Evolutionary conservation across 2,888 invertebrate genomes (phyloP).

Genomic region (Cylloceria caligata): DNA sequence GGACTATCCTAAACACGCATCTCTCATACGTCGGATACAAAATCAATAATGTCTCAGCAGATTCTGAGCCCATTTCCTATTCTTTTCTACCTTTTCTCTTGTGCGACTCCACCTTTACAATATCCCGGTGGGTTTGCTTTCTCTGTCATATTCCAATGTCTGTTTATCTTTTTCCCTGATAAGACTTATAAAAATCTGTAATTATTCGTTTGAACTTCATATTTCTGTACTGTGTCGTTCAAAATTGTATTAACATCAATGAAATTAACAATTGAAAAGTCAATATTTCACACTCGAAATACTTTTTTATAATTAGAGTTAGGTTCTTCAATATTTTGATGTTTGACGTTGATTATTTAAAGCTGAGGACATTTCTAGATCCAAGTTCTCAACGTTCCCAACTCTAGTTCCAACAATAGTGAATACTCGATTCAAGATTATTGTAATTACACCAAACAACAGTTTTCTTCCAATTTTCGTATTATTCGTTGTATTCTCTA

Average conservation of each 20-base stretch:
- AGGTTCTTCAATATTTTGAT: too few relatives aligned
- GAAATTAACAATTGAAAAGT: background rate
- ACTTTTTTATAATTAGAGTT: too few relatives aligned
- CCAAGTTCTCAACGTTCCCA: too few relatives aligned
- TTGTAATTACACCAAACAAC: too few relatives aligned
- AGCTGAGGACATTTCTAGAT: too few relatives aligned
- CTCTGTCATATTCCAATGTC: conserved; percentile 32
- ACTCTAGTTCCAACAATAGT: too few relatives aligned
- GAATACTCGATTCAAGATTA: too few relatives aligned
- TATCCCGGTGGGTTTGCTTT: conserved; percentile 31
- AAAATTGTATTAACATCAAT: background rate
- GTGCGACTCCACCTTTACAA: conserved; percentile 39
- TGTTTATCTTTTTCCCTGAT: conserved; percentile 38
- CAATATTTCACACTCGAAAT: too few relatives aligned
- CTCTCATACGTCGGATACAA: conserved; percentile 82
- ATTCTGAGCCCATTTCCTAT: conserved; percentile 79
- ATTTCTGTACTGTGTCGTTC: background rate
- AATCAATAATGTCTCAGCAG: conserved; percentile 81
- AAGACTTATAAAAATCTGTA: conserved; percentile 1
- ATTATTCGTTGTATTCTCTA: too few relatives aligned
- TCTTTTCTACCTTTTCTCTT: conserved; percentile 64
- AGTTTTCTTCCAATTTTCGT: too few relatives aligned
- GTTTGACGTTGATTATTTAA: too few relatives aligned
- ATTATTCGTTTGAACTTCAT: background rate
- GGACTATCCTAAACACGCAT: conserved; percentile 80